Percentiles rank a stretch among this genome's conserved stretches.
These are phyloP conservation scores for Acanthoscelides obtectus DNA, from an alignment of 2,888 invertebrate genomes.

Conservation along the genomic window DNA sequence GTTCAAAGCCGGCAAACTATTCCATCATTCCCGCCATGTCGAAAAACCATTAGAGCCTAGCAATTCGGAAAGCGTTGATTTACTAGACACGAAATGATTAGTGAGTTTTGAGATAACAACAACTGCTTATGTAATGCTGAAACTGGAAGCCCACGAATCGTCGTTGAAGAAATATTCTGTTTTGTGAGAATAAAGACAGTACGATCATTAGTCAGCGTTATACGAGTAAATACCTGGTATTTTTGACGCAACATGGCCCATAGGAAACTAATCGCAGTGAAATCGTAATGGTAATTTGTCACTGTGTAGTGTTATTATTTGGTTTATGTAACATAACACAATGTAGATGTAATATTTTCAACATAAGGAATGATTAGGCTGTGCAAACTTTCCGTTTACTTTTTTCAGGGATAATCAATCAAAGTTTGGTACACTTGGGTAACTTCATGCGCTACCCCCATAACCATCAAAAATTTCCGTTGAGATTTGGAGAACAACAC, in stretches of 20 bases:
- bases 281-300: neutral
- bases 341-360: too few relatives aligned
- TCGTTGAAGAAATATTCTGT: neutral
- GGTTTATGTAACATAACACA: neutral
- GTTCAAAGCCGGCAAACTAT: too few relatives aligned
- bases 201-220: neutral
- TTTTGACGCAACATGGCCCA: neutral
- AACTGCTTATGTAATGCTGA: neutral
- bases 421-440: too few relatives aligned
- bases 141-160: neutral
- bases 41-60: neutral
- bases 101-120: neutral
- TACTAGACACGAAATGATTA: neutral
- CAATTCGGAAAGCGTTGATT: neutral
- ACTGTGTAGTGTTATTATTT: neutral
- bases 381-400: too few relatives aligned
- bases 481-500: too few relatives aligned
- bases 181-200: neutral
- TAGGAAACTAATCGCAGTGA: neutral
- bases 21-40: neutral
- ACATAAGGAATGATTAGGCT: too few relatives aligned
- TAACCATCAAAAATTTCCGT: too few relatives aligned
- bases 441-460: too few relatives aligned
- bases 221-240: neutral
- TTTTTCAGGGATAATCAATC: too few relatives aligned